Base-by-base conservation (phyloP, 2,888 invertebrate species). In the Ptychoptera albimana region DNA sequence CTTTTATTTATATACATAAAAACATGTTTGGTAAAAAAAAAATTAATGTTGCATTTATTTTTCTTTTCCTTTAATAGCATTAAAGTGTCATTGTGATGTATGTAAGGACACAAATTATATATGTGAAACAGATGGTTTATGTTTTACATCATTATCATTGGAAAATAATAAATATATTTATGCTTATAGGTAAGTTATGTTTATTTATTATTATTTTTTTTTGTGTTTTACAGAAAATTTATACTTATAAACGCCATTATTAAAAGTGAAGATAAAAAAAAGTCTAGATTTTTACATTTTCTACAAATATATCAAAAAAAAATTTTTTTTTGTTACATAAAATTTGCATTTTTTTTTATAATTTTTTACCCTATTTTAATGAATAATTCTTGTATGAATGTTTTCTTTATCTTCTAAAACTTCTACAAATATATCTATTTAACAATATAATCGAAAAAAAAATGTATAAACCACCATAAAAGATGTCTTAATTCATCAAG, bases 41-140 rank as follows among this genome's bases (percentile, higher is more conserved):
- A n/a, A n/a, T n/a, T n/a, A n/a, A n/a, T n/a, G n/a, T n/a, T n/a
- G n/a, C n/a, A n/a, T n/a, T n/a, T n/a, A n/a, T 36, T 37, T 42
- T 39, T 35, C 34, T 30, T 23, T 29, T 35, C 10, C 45, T 45
- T 36, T 42, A 63, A 62, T 55, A 53, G 50, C 49, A 8, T 65
- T 88, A 56, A 82, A 81, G 67, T 91, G 91, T 64, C 81, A 82
- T 66, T 91, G 89, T 69, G 83, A 85, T 59, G 76, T 81, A 56
- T 82, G 83, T 57, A 68, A 69, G 50, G 75, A 79, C 11, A 73
- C 72, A 43, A 86, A 89, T 61, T 70, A 77, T 58, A 85, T 86
- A 31, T 91, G 91, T 66, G 79, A 79, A 62, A 91, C 91, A 5
- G 87, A 89, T 66, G 91, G 91, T 37, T 82, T 79, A 60, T 91